A percentile compares a stretch with the other conserved stretches of the same genome.
Conservation (phyloP, 2,888 invertebrate species). For the Minunthozetes semirufus region DNA sequence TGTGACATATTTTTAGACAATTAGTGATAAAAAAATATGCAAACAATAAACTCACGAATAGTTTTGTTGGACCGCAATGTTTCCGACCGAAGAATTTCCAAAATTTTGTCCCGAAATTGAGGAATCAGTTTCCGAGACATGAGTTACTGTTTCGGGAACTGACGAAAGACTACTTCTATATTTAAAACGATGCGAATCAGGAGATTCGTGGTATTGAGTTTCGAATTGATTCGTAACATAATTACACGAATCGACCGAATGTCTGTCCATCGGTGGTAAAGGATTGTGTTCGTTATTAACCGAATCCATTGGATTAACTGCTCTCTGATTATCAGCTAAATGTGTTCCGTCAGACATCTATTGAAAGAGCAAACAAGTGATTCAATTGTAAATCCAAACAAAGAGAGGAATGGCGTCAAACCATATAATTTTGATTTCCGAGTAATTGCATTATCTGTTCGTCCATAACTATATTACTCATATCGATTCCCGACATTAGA, state of each 20-base stretch:
- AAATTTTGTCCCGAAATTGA: conserved; percentile 18
- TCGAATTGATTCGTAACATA: conserved; percentile 25
- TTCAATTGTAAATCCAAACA: not conserved
- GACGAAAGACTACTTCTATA: conserved; percentile 10
- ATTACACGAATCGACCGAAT: conserved; percentile 24
- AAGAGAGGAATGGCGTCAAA: not conserved
- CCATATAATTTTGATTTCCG: conserved; percentile 11
- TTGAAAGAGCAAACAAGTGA: not conserved
- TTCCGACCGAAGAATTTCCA: not conserved
- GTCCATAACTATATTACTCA: conserved; percentile 1
- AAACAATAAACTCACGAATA: not conserved
- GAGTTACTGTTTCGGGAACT: conserved; percentile 16
- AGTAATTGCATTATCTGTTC: conserved; percentile 17
- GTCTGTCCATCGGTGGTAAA: not conserved
- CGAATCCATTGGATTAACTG: conserved; percentile 7
- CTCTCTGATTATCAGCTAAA: not conserved
- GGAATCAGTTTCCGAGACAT: conserved; percentile 15
- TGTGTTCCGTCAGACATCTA: conserved; percentile 9
- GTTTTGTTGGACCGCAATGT: conserved; percentile 4
- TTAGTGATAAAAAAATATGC: not conserved
- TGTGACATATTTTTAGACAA: not conserved
- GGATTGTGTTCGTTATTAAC: conserved; percentile 13
- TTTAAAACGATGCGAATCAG: conserved; percentile 19
- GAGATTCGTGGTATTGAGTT: conserved; percentile 3
- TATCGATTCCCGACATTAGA: conserved; percentile 7